Evolutionary conservation across 2,888 invertebrate species (phyloP).

Genomic region (Xestobium rufovillosum): DNA sequence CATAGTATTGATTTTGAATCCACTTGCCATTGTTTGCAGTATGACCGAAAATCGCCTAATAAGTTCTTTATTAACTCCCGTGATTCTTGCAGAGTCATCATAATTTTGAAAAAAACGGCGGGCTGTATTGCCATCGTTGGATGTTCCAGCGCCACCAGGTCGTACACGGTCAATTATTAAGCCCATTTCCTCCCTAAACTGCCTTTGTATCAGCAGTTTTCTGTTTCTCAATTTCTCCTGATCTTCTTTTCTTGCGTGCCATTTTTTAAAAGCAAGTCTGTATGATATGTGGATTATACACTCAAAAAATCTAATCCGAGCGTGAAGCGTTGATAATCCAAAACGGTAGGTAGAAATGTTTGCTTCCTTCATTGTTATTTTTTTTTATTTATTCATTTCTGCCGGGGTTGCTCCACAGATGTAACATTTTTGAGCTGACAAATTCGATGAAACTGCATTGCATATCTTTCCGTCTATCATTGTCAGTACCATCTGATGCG

Average conservation of each 20-base stretch:
- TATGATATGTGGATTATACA: background rate
- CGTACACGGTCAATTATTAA: constrained; percentile 17
- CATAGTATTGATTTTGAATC: constrained; percentile 6
- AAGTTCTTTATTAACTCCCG: constrained; percentile 9
- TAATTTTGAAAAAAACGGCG: constrained; percentile 27
- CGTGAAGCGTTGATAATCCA: constrained; percentile 6
- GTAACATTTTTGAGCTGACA: background rate
- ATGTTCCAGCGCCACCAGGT: constrained; percentile 18
- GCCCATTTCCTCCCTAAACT: constrained; percentile 7
- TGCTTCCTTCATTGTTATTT: background rate
- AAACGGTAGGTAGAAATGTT: constrained; percentile 4
- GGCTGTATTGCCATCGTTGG: constrained; percentile 21
- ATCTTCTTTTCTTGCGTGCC: constrained; percentile 5
- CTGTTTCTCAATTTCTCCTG: constrained; percentile 11
- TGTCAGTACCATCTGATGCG: background rate
- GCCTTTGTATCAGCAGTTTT: constrained; percentile 8
- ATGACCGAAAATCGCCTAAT: constrained; percentile 12
- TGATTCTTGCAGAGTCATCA: constrained; percentile 7
- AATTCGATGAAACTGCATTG: background rate
- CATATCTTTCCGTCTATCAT: background rate
- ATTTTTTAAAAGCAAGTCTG: background rate
- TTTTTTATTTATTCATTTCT: constrained; percentile 3
- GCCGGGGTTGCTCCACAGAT: background rate
- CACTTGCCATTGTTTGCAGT: constrained; percentile 16
- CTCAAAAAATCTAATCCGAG: constrained; percentile 4